Percentiles rank a stretch among this genome's conserved stretches.
Evolutionary conservation across 2,113 vertebrate genomes (phyloP).

Genomic region (Rhinopomastus cyanomelas): DNA sequence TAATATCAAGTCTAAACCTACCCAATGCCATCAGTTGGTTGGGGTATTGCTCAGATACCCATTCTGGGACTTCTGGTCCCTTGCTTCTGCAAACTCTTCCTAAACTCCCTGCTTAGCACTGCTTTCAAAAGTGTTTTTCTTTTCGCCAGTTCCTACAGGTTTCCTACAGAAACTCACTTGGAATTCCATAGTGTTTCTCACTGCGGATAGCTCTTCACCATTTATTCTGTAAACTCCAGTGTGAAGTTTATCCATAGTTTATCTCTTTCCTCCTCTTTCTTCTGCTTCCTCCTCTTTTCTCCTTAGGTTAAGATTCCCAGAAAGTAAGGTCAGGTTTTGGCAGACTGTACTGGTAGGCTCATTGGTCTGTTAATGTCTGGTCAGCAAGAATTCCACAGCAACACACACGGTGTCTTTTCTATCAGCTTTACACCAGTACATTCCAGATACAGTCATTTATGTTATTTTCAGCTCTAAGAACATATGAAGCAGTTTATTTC

Average conservation of each 20-base stretch:
- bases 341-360: neutral
- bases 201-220: neutral
- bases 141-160: neutral
- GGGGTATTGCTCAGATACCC: neutral
- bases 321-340: neutral
- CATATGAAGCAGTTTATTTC: neutral
- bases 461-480: neutral
- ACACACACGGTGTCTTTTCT: neutral
- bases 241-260: neutral
- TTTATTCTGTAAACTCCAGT: neutral
- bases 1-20: too few relatives aligned
- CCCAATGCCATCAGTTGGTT: neutral
- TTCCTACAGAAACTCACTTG: neutral
- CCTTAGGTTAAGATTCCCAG: neutral
- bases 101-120: neutral
- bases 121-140: neutral
- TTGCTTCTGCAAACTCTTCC: neutral
- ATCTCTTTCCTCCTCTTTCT: neutral
- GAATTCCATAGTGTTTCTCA: neutral
- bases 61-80: neutral
- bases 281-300: neutral
- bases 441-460: neutral
- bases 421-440: neutral
- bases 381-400: neutral
- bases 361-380: neutral